Evolutionary conservation across 2,113 vertebrate genomes (phyloP), one percentile per base, ranked within the genome.

Genomic region (Cairina moschata): DNA sequence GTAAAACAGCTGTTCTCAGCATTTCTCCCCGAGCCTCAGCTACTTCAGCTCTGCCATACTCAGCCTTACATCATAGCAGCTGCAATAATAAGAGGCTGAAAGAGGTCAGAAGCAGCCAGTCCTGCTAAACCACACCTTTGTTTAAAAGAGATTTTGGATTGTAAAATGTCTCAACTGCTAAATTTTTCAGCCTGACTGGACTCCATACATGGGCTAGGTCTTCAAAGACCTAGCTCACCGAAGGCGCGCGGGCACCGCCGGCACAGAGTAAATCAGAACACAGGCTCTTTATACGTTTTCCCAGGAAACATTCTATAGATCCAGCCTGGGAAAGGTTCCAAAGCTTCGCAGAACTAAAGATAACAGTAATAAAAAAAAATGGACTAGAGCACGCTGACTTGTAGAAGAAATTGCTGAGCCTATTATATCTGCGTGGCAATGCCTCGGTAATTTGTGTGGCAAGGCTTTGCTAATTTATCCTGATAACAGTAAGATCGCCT

Each of bases 281-380:
- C 94, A 97, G 96, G 93, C 91, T 92, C 88, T 97, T 98, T 97
- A 96, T 97, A 88, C 56, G 44, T 97, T 98, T 98, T 97, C 97
- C 93, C 78, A 71, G 96, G 96, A 98, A 98, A 97, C 90, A 93
- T 97, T 96, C 96, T 97, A 95, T 98, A 96, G 96, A 96, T 92
- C 83, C 88, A 97, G 94, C 66, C 97, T 97, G 97, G 98, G 97
- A 98, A 97, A 92, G 72, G 86, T 92, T 98, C 97, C 97, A 97
- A 93, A 93, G 94, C 85, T 96, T 97, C 96, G 93, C 82, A 84
- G 66, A 97, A 96, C 96, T 95, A 97, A 98, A 96, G 97, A 96
- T 97, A 96, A 97, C 93, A 93, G 96, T 90, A 95, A 96, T 93
- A 84, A 88, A 94, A 95, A 48, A 93, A 96, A 86, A 75, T 60